Base-by-base conservation (phyloP, 2,113 vertebrate genomes). In the Uropsilus gracilis region DNA sequence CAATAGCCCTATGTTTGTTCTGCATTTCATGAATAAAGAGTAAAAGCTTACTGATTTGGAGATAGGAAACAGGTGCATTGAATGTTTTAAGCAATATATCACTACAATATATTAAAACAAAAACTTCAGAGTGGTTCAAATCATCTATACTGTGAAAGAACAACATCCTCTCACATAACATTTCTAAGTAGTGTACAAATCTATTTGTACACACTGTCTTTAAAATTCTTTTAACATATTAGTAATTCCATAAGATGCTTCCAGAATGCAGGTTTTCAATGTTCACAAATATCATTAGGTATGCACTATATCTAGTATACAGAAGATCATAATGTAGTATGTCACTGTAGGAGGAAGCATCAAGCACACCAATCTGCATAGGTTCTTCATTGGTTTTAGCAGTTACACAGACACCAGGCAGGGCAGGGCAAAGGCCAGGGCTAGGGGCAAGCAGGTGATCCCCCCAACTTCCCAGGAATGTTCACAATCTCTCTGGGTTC, bases 231-330 rank as follows among this genome's bases (percentile, higher is more conserved):
- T 76, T 86, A 61, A 82, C 13, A 37, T 30, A 39, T 83, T n/a
- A 88, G n/a, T 8, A 78, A 94, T 89, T 89, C 66, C 34, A 30
- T 93, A 66, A 76, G 9, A 34, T 57, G 16, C 14, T 91, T 94
- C 87, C 32, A 91, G 57, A 88, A 85, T 39, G 18, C 20, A 73
- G n/a, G 39, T 82, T 76, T 68, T 11, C 55, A 48, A n/a, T 71
- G 32, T 55, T 86, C 72, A 57, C 9, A 34, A 83, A 57, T n/a
- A n/a, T 55, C 39, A 34, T 8, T 61, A 18, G 16, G 12, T 50
- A 4, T 64, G 13, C 5, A 9, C 6, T 30, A 32, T 82, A 42
- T 73, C 55, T 88, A 14, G 50, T 57, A 37, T 63, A n/a, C 30
- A 34, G 16, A 80, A 63, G 57, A 68, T 75, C 71, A 90, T 24